Evolutionary conservation across 2,888 invertebrate species (phyloP).

Genomic region (Drepanosiphum platanoidis): DNA sequence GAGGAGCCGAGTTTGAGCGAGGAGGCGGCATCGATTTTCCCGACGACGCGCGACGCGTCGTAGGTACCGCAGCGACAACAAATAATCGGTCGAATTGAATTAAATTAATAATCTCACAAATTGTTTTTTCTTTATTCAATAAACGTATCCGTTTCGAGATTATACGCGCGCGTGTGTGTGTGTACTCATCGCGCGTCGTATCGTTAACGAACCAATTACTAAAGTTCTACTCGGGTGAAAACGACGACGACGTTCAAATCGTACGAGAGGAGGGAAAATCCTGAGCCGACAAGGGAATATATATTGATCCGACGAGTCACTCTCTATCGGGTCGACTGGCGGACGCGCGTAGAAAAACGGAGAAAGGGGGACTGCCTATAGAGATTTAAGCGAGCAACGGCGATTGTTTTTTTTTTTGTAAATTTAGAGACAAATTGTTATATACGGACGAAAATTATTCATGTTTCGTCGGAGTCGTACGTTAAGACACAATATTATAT

Average conservation of each 20-base stretch:
- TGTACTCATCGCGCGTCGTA: no score
- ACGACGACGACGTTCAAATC: no score
- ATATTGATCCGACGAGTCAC: not conserved
- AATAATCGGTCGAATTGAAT: not conserved
- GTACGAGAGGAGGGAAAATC: not conserved
- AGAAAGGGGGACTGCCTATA: not conserved
- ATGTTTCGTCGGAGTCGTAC: no score
- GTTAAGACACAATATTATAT: no score
- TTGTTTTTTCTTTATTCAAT: conserved; percentile 38
- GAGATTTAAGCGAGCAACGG: not conserved
- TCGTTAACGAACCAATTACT: no score
- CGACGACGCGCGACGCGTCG: no score
- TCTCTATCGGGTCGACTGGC: not conserved
- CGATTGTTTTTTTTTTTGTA: no score
- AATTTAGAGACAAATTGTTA: no score
- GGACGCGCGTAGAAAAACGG: not conserved
- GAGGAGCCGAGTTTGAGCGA: no score
- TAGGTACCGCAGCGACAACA: not conserved
- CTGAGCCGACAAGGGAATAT: not conserved
- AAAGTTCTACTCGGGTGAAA: no score
- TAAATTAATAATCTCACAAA: not conserved
- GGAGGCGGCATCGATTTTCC: no score
- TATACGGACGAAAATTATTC: no score
- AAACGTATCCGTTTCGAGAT: conserved; percentile 16
- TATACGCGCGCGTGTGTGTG: not conserved